These are phyloP conservation scores for Pimpla rufipes DNA, from an alignment of 2,888 invertebrate species.

Conservation along the genomic window DNA sequence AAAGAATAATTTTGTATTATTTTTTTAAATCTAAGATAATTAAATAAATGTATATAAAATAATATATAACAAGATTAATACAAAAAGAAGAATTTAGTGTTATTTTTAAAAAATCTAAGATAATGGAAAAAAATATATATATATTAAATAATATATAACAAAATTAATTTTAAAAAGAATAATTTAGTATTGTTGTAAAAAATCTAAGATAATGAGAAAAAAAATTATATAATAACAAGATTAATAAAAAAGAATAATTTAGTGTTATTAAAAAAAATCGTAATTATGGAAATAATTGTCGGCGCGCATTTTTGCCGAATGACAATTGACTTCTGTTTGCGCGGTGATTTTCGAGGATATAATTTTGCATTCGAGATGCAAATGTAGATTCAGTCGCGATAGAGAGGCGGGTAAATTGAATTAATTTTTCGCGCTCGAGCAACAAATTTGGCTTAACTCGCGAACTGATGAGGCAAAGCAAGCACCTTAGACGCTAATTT, in stretches of 20 bases:
- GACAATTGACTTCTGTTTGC: not conserved
- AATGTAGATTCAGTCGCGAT: not conserved
- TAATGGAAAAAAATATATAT: too few species aligned
- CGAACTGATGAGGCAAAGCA: not conserved
- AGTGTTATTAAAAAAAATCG: not conserved
- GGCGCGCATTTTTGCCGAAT: not conserved
- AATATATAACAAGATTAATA: too few species aligned
- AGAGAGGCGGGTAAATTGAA: not conserved
- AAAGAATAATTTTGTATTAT: too few species aligned
- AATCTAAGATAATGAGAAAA: too few species aligned
- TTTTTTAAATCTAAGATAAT: too few species aligned
- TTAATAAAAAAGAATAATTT: slow-evolving; percentile 8
- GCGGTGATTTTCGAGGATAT: not conserved
- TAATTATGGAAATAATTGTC: not conserved
- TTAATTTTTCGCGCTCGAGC: not conserved
- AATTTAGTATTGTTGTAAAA: too few species aligned
- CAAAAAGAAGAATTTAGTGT: too few species aligned
- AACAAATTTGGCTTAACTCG: not conserved
- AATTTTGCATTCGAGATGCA: not conserved
- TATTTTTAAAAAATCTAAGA: too few species aligned
- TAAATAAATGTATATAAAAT: too few species aligned
- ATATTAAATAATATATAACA: too few species aligned
- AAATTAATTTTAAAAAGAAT: too few species aligned
- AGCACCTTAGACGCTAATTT: not conserved
- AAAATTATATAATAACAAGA: too few species aligned